Base-by-base conservation (phyloP, 2,113 vertebrate species). In the Bufo bufo region DNA sequence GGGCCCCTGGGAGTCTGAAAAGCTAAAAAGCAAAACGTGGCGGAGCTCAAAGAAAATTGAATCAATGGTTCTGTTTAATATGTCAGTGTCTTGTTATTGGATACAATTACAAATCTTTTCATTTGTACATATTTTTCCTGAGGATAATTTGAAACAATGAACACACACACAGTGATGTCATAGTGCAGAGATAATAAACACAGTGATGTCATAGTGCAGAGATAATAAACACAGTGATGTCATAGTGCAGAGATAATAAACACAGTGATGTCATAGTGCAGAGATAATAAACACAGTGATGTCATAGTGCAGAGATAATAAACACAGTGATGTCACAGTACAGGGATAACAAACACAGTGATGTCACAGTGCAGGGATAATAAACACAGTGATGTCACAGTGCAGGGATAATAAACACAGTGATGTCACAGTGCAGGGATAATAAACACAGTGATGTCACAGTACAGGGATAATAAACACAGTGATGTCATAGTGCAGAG, bases 21-120 rank as follows among this genome's bases (percentile, higher is more conserved):
- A 84, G 61, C 82, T 84, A 20, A 78, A 89, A 77, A 84, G 59
- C 59, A 66, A 84, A 88, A 77, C 63, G 59, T 69, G 61, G 58
- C 77, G 20, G 63, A 11, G 72, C 82, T 84, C 14, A 89, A 84
- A 89, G 52, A 47, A 89, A 84, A 89, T 89, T 89, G 61, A 84
- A 84, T 89, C 72, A 78, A 61, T 69, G 74, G 65, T 77, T 84
- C 81, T 84, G n/a, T 77, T 72, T 83, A 84, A 84, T 89, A 78
- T 78, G 23, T 84, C 82, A 69, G 81, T 49, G 87, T 84, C 87
- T 89, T 78, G 82, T 84, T 84, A 84, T 77, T 78, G 66, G 72
- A 78, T 58, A 66, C 82, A 78, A 78, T 89, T 84, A 84, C 87
- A 77, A 78, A 89, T 84, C 81, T 84, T 69, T 84, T 89, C n/a